phyloP scores from a whole-genome alignment of 1,140 invertebrate genomes.

The Brevipalpus yothersi region DNA sequence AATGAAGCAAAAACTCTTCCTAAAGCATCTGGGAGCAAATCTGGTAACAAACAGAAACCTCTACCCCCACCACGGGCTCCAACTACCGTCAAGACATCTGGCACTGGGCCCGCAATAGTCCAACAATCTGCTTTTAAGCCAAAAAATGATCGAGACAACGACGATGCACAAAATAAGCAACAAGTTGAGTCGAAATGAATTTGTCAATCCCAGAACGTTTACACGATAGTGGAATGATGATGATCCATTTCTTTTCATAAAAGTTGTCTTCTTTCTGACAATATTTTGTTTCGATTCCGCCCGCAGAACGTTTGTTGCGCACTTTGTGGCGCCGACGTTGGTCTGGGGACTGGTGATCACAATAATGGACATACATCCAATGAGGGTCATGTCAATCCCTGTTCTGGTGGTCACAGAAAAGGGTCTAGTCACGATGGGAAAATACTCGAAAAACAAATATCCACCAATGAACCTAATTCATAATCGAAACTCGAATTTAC shows the following conservation, averaged over 20 bases:
- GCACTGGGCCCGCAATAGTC: background rate
- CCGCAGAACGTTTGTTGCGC: background rate
- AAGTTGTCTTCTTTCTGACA: too few species aligned
- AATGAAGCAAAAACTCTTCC: too few species aligned
- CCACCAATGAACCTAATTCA: too few species aligned
- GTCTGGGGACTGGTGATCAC: background rate
- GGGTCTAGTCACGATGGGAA: too few species aligned
- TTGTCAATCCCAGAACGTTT: background rate
- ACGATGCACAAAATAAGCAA: background rate
- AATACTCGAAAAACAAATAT: too few species aligned
- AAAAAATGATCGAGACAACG: background rate
- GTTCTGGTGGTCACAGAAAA: too few species aligned
- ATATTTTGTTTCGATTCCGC: too few species aligned
- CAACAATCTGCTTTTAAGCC: background rate
- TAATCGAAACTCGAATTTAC: too few species aligned
- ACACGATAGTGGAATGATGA: too few species aligned
- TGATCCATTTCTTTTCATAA: too few species aligned
- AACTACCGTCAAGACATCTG: background rate
- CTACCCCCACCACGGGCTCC: background rate
- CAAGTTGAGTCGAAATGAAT: background rate
- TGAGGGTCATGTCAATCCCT: too few species aligned
- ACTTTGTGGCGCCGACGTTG: background rate
- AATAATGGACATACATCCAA: too few species aligned
- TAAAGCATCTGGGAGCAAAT: background rate
- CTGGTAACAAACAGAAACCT: constrained; percentile 1